Evolutionary conservation across 1,140 invertebrate species (phyloP), one percentile per base, ranked within the genome.

Genomic region (Diorhabda elongata): DNA sequence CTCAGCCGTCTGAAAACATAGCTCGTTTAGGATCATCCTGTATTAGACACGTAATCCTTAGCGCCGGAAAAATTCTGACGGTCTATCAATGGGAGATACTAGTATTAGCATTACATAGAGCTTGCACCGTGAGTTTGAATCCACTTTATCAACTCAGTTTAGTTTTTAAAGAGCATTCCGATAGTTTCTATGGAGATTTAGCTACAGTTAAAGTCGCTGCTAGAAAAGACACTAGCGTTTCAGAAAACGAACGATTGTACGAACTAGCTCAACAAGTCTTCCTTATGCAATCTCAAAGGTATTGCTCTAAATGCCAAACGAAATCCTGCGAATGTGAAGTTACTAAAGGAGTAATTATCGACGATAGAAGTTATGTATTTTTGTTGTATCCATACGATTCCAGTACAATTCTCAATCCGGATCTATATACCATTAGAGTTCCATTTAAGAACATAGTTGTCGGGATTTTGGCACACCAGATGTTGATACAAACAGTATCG

Each of bases 121-220:
- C 93, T 26, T 92, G 91, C 71, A 89, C 91, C 6, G 89, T 95
- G 9, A 94, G 92, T 26, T 87, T 96, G 6, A 90, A 91, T 66
- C 91, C 93, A 45, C 79, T 96, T 26, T 89, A 92, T 61, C 93
- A 95, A 82, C 81, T 98, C 26, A 94, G 92, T 44, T 87, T 90
- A 74, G 92, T 93, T 3, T 97, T 96, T 78, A 91, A 93, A 74
- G 87, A 91, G 70, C 90, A 94, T 73, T 96, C 94, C 0, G 92
- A 95, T 73, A 96, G 92, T 73, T 97, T 97, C 80, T 96, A 96
- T 82, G 95, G 95, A 2, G 95, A 97, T 79, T 83, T 92, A 67
- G 94, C 94, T 3, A 93, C 94, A 69, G 94, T 98, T 0, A 96
- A 96, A 85, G 94, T 97, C 2, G 95, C 94, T 3, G 94, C 94